Evolutionary conservation across 35 echinoderm and acorn worm species (phyloP).

Genomic region (Heliocidaris erythrogramma): DNA sequence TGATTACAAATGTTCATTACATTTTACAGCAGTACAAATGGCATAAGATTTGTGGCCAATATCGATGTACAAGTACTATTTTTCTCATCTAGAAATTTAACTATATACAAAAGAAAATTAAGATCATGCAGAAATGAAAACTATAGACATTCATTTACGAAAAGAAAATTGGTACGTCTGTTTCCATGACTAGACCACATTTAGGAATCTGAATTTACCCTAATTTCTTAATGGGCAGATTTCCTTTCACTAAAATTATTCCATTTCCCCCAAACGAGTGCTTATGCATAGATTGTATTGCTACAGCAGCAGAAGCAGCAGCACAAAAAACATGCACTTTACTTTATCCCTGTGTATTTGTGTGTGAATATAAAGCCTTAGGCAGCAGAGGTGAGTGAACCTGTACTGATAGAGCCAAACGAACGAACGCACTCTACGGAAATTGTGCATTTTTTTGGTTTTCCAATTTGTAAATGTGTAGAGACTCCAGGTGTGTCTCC

Average conservation of each 20-base stretch:
- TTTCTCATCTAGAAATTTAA: neutral
- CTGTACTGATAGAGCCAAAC: neutral
- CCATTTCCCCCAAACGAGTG: neutral
- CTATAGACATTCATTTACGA: neutral
- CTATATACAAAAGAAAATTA: neutral
- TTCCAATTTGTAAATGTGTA: neutral
- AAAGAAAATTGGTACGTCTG: neutral
- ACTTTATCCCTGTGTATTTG: neutral
- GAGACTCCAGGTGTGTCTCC: neutral
- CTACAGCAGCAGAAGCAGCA: neutral
- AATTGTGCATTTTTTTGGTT: neutral
- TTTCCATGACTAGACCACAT: neutral
- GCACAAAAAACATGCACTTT: too few species aligned
- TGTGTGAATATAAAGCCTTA: neutral
- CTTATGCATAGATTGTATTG: neutral
- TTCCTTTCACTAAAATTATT: neutral
- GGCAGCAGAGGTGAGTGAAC: neutral
- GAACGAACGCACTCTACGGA: neutral
- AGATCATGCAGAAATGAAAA: neutral
- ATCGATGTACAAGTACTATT: neutral
- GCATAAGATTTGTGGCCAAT: neutral
- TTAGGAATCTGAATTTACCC: neutral
- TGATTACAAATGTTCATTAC: too few species aligned
- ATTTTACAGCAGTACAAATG: too few species aligned
- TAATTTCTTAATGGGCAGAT: neutral